phyloP scores from a whole-genome alignment of 2,888 invertebrate genomes.

The Crossocerus cetratus region DNA sequence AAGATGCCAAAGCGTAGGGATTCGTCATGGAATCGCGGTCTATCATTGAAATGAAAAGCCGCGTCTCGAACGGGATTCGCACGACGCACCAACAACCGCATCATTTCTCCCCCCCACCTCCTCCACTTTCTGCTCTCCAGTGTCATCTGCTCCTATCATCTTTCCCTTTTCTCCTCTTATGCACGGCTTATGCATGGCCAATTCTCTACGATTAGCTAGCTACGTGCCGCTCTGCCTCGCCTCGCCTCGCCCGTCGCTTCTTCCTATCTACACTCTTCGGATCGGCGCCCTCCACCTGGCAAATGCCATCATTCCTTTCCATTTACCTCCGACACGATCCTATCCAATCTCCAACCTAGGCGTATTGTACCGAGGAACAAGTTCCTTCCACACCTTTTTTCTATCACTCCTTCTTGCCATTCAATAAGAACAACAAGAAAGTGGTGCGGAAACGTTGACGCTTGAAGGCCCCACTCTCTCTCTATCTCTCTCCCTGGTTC shows the following conservation, averaged over 20 bases:
- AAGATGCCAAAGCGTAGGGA: too few relatives aligned
- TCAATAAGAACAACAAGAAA: too few relatives aligned
- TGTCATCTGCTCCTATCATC: slow-evolving; percentile 48
- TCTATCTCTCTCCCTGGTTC: too few relatives aligned
- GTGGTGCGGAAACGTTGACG: too few relatives aligned
- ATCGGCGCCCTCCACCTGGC: not conserved
- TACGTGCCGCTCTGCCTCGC: slow-evolving; percentile 28
- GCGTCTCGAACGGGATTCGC: slow-evolving; percentile 38
- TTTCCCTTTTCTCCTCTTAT: slow-evolving; percentile 39
- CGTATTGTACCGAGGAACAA: too few relatives aligned
- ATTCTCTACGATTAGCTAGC: slow-evolving; percentile 56
- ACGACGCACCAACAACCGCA: slow-evolving; percentile 28
- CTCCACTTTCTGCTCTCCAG: slow-evolving; percentile 7
- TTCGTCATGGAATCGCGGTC: slow-evolving; percentile 45
- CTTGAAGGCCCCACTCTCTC: too few relatives aligned
- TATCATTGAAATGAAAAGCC: slow-evolving; percentile 65
- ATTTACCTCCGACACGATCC: too few relatives aligned
- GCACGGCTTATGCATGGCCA: slow-evolving; percentile 56
- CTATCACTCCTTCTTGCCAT: too few relatives aligned
- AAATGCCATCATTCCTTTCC: not conserved
- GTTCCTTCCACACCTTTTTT: too few relatives aligned
- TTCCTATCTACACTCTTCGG: not conserved
- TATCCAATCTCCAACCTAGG: too few relatives aligned
- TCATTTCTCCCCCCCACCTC: slow-evolving; percentile 55
- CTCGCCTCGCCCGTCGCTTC: not conserved